Evolutionary conservation across 2,113 vertebrate genomes (phyloP).

Genomic region (Hiodon tergisus): DNA sequence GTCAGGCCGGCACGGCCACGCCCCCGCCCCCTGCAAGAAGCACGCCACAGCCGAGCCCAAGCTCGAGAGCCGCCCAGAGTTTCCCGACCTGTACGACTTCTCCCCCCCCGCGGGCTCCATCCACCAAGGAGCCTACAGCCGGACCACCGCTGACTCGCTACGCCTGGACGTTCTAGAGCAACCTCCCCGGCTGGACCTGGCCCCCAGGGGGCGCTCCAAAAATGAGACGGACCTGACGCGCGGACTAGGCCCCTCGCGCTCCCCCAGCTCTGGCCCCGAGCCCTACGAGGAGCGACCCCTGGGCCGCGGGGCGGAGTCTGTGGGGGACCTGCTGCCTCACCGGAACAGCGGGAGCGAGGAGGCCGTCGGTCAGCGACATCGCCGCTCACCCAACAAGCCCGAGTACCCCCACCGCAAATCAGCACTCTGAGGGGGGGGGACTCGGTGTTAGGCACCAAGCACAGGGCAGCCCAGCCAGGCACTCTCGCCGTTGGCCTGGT

Average conservation of each 20-base stretch:
- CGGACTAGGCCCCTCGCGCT: constrained; percentile 71
- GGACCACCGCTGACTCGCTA: constrained; percentile 68
- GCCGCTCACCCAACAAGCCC: constrained; percentile 87
- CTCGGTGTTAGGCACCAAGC: too few species aligned
- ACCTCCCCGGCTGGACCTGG: constrained; percentile 75
- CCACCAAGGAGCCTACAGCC: constrained; percentile 39
- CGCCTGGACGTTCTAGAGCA: constrained; percentile 85
- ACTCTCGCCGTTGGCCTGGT: too few species aligned
- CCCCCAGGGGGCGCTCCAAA: constrained; percentile 69
- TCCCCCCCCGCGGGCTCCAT: constrained; percentile 38
- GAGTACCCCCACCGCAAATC: constrained; percentile 97
- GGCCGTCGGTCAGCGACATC: constrained; percentile 70
- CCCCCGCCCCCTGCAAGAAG: constrained; percentile 73
- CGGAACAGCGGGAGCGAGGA: too few species aligned
- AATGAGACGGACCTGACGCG: constrained; percentile 88
- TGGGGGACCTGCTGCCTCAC: too few species aligned
- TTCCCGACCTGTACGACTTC: constrained; percentile 80
- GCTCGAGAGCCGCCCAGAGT: constrained; percentile 48
- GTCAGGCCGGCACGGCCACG: constrained; percentile 68
- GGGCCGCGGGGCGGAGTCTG: background rate
- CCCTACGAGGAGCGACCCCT: too few species aligned
- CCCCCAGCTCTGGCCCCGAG: background rate
- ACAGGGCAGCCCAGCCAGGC: too few species aligned
- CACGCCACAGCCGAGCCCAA: constrained; percentile 81
- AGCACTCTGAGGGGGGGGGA: constrained; percentile 73